Evolutionary conservation across 2,797 vertebrate genomes (phyloP).

Genomic region (Numenius phaeopus): DNA sequence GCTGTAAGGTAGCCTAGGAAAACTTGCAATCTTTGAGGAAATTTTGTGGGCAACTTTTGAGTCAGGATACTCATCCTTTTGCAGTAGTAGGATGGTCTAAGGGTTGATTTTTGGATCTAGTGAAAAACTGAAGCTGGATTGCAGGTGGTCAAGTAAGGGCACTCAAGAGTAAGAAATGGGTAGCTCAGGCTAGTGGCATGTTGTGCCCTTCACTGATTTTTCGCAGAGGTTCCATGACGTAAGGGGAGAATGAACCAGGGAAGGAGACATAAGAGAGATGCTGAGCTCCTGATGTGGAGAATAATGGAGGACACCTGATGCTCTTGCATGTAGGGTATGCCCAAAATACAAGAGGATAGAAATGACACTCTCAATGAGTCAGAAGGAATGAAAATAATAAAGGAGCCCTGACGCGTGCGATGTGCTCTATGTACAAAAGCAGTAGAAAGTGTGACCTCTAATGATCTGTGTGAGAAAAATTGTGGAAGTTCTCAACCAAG

Average conservation of each 20-base stretch:
- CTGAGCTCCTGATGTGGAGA: neutral
- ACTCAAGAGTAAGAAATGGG: neutral
- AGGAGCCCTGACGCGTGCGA: neutral
- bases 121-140: neutral
- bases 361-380: neutral
- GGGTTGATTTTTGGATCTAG: neutral
- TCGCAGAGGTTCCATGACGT: neutral
- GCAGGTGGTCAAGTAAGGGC: neutral
- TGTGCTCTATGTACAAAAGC: neutral
- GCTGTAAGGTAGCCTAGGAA: neutral
- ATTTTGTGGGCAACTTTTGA: neutral
- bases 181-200: neutral
- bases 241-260: neutral
- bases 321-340: neutral
- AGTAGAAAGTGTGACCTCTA: neutral
- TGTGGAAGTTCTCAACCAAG: neutral
- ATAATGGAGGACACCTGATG: neutral
- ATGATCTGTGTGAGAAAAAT: neutral
- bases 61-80: neutral
- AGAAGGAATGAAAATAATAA: conserved; percentile 6
- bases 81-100: neutral
- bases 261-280: neutral
- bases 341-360: neutral
- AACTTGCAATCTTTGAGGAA: neutral
- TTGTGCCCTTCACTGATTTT: neutral